Evolutionary conservation across 2,888 invertebrate species (phyloP), one percentile per base, ranked within the genome.

Genomic region (Meloe dianella): DNA sequence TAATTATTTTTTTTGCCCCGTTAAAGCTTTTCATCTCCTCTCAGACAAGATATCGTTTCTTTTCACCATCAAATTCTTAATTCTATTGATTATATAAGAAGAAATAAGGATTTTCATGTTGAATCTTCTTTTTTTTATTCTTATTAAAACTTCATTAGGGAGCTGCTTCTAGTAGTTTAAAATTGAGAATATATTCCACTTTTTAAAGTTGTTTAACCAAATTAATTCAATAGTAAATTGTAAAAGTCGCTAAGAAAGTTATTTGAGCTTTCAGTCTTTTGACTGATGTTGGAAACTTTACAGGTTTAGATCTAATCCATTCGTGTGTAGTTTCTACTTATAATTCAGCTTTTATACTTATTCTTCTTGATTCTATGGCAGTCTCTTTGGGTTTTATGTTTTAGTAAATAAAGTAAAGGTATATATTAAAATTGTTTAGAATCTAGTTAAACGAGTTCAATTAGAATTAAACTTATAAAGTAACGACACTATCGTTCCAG

Each of bases 1-100:
- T 68, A 68, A 65, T 68, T 68, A 63, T 68, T 68, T 68, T 4
- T 67, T 65, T 65, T 9, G 7, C 38, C 32, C 20, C 22, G 17
- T 47, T 20, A 5, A 41, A 41, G 17, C n/a, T 41, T n/a, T 17
- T 51, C 51, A 10, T 24, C 10, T 51, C 22, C 4, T 22, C 51
- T 51, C 12, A 51, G 8, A 17, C 8, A 47, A 17, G 47, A 47
- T 7, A 47, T 17, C 20, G 17, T 47, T n/a, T 17, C 38, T 35
- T n/a, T 27, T 27, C 27, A 27, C 27, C 27, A 27, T 27, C 27
- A 27, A 27, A 3, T 27, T 4, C 27, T 12, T 35, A 35, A 35
- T 35, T 35, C 12, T 9, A 20, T 20, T 47, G 47, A 47, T 47
- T 10, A 14, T 14, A 12, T 12, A 2, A 35, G 35, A 10, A 14